A percentile compares a stretch with the other conserved stretches of the same genome.
Evolutionary conservation across 1,140 invertebrate genomes (phyloP).

Genomic region (Scylla paramamosain): DNA sequence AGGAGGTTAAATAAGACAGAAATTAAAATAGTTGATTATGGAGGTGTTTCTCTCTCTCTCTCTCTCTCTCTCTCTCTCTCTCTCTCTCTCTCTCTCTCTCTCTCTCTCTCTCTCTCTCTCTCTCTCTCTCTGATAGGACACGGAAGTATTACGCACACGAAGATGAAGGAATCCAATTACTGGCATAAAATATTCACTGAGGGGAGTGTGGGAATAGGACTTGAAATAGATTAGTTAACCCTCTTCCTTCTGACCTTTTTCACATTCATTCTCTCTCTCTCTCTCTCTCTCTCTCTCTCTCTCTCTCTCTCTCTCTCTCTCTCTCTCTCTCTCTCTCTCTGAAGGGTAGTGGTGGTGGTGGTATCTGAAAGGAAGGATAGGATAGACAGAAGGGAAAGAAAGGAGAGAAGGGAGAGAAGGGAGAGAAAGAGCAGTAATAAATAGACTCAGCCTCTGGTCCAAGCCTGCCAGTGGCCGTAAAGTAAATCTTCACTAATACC

Average conservation of each 20-base stretch:
- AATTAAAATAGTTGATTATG: neutral
- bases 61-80: constrained; percentile 47
- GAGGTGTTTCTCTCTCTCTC: constrained; percentile 6
- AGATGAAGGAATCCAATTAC: constrained; percentile 14
- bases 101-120: constrained; percentile 39
- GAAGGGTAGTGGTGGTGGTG: neutral
- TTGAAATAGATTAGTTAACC: constrained; percentile 16
- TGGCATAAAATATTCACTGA: neutral
- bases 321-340: neutral
- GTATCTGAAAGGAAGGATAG: neutral
- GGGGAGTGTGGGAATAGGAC: neutral
- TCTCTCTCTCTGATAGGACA: constrained; percentile 9
- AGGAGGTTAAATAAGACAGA: neutral
- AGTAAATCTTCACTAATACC: constrained; percentile 23
- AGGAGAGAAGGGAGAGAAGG: neutral
- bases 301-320: neutral
- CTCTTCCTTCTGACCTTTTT: neutral
- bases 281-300: neutral
- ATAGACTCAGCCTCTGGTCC: neutral
- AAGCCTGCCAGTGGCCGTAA: neutral
- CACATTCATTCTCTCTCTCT: neutral
- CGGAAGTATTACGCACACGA: neutral
- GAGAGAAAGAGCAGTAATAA: neutral
- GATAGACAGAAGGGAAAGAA: neutral
- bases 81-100: constrained; percentile 52